These are phyloP conservation scores for Sinodicranocentrus sp. DNA, from an alignment of 2,888 invertebrate genomes.

Conservation along the genomic window DNA sequence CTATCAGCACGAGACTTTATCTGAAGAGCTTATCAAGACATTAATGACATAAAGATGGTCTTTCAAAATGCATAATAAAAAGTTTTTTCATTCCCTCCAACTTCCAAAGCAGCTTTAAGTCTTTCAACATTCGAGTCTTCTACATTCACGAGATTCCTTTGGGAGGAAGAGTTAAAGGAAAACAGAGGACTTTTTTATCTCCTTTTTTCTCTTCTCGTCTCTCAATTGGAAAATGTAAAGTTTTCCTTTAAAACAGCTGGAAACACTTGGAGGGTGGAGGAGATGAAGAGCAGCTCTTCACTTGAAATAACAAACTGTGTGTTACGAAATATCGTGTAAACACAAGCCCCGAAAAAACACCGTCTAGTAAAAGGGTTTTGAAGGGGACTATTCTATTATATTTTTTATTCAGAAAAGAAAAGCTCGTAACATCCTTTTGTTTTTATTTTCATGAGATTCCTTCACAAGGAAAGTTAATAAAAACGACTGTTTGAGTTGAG, in stretches of 20 bases:
- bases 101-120: neutral
- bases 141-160: neutral
- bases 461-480: no score
- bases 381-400: no score
- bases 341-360: neutral
- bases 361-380: no score
- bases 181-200: neutral
- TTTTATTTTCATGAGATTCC: no score
- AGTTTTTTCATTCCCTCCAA: conserved; percentile 55
- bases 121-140: no score
- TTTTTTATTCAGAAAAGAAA: no score
- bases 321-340: neutral
- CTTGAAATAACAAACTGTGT: conserved; percentile 26
- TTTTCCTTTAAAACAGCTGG: conserved; percentile 41
- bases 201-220: neutral
- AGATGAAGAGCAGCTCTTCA: conserved; percentile 18
- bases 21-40: conserved; percentile 58
- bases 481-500: no score
- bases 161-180: neutral
- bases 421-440: neutral
- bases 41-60: conserved; percentile 61
- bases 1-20: conserved; percentile 38
- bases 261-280: conserved; percentile 10
- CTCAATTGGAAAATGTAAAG: conserved; percentile 38
- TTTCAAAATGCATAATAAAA: conserved; percentile 53